A percentile compares a stretch with the other conserved stretches of the same genome.
These are phyloP conservation scores for Ariolimax columbianus DNA, from an alignment of 2,888 invertebrate species.

Conservation along the genomic window DNA sequence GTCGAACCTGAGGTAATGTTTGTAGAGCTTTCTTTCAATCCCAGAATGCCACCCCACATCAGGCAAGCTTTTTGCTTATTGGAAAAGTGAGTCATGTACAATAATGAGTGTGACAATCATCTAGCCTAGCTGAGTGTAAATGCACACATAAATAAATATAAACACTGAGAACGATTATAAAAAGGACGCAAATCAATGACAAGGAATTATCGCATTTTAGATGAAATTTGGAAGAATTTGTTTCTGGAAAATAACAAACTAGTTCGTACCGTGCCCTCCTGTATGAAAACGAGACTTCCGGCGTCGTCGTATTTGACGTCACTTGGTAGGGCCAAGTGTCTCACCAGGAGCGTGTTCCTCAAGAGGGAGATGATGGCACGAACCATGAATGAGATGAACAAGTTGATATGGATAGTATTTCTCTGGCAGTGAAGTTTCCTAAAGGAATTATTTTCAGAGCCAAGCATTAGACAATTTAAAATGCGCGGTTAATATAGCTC, in stretches of 20 bases:
- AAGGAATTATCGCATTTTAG: not conserved
- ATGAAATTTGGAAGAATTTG: not conserved
- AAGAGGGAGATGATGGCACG: conserved; percentile 83
- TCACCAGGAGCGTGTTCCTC: conserved; percentile 82
- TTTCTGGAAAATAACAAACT: not conserved
- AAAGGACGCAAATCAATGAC: not conserved
- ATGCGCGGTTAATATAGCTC: too few species aligned
- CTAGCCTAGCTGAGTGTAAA: not conserved
- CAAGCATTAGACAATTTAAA: too few species aligned
- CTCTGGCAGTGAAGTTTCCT: conserved; percentile 84
- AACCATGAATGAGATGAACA: conserved; percentile 85
- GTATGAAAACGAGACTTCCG: conserved; percentile 48
- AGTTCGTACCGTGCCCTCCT: conserved; percentile 49
- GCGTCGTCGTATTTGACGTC: conserved; percentile 46
- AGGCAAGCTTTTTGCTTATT: too few species aligned
- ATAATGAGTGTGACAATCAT: too few species aligned
- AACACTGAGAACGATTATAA: not conserved
- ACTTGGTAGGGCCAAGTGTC: conserved; percentile 53
- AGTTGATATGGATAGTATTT: conserved; percentile 85
- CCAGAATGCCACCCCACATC: too few species aligned
- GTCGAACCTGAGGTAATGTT: too few species aligned
- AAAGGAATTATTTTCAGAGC: too few species aligned
- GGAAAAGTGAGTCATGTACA: too few species aligned
- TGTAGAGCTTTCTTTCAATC: too few species aligned
- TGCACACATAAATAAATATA: not conserved